Evolutionary conservation across 2,888 invertebrate species (phyloP).

Genomic region (Stictocephala bisonia): DNA sequence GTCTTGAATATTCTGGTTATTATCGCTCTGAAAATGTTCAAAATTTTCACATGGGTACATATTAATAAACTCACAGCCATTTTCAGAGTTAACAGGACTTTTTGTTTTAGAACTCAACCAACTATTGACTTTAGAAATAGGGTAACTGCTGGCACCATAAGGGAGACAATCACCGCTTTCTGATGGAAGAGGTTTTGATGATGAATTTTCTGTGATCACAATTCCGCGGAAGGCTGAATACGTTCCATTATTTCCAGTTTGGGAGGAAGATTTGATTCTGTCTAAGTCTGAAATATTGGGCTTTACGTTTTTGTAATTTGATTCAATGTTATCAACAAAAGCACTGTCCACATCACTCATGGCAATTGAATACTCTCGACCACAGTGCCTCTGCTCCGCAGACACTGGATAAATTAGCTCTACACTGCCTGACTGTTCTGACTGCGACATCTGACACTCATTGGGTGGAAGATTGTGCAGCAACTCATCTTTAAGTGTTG

Average conservation of each 20-base stretch:
- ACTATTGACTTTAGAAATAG: constrained; percentile 24
- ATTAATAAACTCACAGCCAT: constrained; percentile 9
- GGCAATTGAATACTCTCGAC: neutral
- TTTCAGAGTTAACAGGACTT: constrained; percentile 21
- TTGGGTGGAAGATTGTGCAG: constrained; percentile 5
- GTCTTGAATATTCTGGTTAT: neutral
- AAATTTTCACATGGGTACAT: constrained; percentile 30
- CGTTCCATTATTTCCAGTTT: neutral
- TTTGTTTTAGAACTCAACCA: constrained; percentile 17
- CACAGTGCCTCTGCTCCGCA: neutral
- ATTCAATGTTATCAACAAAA: constrained; percentile 15
- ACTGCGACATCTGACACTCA: constrained; percentile 14
- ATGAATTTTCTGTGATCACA: constrained; percentile 1
- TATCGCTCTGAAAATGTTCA: neutral
- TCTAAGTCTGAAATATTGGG: neutral
- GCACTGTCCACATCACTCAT: constrained; percentile 30
- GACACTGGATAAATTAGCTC: constrained; percentile 22
- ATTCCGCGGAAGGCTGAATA: constrained; percentile 20
- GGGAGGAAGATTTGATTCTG: neutral
- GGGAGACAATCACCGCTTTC: neutral
- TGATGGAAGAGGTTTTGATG: neutral
- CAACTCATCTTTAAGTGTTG: constrained; percentile 7
- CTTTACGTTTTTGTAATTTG: constrained; percentile 9
- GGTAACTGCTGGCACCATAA: constrained; percentile 14
- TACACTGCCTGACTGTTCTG: constrained; percentile 15